These are phyloP conservation scores for Vandiemenella viatica DNA, from an alignment of 2,888 invertebrate genomes.

Conservation along the genomic window DNA sequence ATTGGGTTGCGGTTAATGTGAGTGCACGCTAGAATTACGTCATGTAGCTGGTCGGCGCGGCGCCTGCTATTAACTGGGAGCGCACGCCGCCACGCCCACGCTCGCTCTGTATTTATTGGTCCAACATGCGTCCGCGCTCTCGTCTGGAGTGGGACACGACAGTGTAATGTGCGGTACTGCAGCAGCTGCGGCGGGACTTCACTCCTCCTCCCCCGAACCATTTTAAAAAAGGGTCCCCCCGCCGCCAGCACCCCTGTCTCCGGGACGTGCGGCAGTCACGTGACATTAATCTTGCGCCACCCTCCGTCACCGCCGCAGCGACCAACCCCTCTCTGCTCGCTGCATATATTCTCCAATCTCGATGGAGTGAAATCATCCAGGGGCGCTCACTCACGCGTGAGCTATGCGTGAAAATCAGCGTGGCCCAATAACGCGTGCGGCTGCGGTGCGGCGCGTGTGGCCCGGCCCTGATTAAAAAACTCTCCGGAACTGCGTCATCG, in stretches of 20 bases:
- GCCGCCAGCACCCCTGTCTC: neutral
- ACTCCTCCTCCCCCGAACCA: too few relatives aligned
- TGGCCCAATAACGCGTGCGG: neutral
- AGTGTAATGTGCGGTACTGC: neutral
- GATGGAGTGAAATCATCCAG: neutral
- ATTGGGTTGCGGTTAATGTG: too few relatives aligned
- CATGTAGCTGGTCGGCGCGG: too few relatives aligned
- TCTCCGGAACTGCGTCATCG: too few relatives aligned
- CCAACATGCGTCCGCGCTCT: neutral
- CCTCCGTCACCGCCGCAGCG: neutral
- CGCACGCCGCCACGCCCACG: neutral
- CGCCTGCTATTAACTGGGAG: too few relatives aligned
- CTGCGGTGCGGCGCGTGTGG: too few relatives aligned
- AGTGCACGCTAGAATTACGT: too few relatives aligned
- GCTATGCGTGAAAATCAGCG: neutral
- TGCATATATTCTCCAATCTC: neutral
- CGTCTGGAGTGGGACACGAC: neutral
- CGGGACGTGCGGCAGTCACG: neutral
- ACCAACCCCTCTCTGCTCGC: neutral
- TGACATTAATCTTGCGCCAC: neutral
- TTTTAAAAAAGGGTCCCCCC: neutral
- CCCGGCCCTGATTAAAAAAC: too few relatives aligned
- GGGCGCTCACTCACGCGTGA: neutral
- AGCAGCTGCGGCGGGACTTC: too few relatives aligned
- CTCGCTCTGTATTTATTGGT: neutral